These are phyloP conservation scores for Halcyon chelicuti DNA, from an alignment of 2,797 vertebrate genomes.

Conservation along the genomic window DNA sequence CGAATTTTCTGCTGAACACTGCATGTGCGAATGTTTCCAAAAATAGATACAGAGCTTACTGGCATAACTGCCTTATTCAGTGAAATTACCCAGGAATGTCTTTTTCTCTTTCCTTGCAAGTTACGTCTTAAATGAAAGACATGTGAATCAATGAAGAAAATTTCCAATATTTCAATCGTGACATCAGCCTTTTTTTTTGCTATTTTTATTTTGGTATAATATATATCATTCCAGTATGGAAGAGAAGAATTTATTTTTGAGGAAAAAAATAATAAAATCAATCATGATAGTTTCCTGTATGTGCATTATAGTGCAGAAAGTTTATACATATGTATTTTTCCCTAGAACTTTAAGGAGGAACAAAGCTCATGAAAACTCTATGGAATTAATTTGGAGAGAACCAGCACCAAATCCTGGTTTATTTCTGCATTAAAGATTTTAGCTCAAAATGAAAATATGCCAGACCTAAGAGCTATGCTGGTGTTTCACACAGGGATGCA, in stretches of 20 bases:
- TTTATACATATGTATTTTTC: neutral
- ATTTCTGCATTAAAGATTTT: neutral
- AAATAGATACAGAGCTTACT: conserved; percentile 26
- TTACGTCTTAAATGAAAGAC: neutral
- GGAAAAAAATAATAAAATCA: neutral
- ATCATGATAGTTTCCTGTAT: neutral
- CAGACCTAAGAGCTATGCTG: neutral
- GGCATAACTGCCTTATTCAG: neutral
- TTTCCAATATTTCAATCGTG: neutral
- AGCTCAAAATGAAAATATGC: neutral
- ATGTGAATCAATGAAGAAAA: neutral
- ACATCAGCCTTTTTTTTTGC: neutral
- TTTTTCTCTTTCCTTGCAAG: neutral
- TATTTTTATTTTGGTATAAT: conserved; percentile 48
- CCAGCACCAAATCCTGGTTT: neutral
- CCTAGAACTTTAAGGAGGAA: neutral
- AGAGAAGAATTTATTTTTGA: neutral
- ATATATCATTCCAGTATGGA: neutral
- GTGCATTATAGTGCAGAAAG: neutral
- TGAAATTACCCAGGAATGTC: neutral
- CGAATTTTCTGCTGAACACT: conserved; percentile 52
- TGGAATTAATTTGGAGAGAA: neutral
- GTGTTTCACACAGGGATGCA: neutral
- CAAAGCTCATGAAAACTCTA: neutral
- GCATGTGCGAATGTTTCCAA: conserved; percentile 37